Percentiles rank a stretch among this genome's conserved stretches.
These are phyloP conservation scores for Lanius collurio DNA, from an alignment of 2,113 vertebrate genomes.

Conservation along the genomic window DNA sequence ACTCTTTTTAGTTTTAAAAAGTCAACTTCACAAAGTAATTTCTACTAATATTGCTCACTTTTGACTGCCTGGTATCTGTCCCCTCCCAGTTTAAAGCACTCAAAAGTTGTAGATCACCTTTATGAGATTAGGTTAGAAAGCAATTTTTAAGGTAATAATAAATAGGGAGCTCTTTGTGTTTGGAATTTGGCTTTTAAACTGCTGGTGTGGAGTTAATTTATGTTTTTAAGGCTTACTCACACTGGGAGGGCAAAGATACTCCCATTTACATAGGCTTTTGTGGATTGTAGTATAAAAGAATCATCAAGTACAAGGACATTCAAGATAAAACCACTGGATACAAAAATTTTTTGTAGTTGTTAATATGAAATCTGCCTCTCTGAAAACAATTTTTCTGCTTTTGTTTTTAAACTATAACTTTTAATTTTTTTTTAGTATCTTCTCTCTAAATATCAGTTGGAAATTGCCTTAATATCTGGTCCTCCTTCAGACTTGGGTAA, in stretches of 20 bases:
- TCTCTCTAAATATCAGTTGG: background rate
- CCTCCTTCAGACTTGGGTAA: background rate
- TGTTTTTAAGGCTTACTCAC: background rate
- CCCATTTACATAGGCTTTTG: background rate
- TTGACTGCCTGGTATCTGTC: background rate
- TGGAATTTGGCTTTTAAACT: background rate
- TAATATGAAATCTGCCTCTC: background rate
- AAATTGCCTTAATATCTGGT: background rate
- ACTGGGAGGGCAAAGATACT: background rate
- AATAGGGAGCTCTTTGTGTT: background rate
- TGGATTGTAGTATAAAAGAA: background rate
- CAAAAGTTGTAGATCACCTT: background rate
- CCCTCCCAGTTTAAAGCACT: background rate
- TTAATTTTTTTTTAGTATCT: too few species aligned
- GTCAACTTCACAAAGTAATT: background rate
- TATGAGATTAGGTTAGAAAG: background rate
- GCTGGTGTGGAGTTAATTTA: background rate
- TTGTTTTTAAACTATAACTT: background rate
- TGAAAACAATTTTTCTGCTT: background rate
- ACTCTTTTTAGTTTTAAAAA: background rate
- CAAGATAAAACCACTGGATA: background rate
- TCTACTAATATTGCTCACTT: background rate
- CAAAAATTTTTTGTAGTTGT: background rate
- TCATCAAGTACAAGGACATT: accelerated
- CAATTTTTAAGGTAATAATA: background rate